Evolutionary conservation across 2,113 vertebrate species (phyloP), one percentile per base, ranked within the genome.

Genomic region (Campylorhamphus procurvoides): DNA sequence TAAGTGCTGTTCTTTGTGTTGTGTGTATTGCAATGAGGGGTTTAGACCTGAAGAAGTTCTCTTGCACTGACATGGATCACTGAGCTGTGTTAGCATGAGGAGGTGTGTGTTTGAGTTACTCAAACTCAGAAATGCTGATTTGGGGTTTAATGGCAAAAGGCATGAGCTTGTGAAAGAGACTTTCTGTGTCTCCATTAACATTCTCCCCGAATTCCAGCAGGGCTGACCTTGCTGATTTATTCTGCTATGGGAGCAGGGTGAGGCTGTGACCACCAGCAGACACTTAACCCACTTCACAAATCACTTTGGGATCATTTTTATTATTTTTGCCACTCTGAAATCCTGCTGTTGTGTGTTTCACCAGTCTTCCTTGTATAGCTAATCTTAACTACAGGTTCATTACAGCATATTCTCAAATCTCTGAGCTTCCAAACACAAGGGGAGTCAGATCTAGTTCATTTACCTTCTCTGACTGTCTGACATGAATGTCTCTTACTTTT

Each of bases 71-170:
- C 7, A 1, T 17, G 7, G 20, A 29, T 53, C 35, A 16, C 52
- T 59, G 62, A 78, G 31, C 46, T 27, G 17, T n/a, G 28, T 35
- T 23, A 39, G 44, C 39, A 29, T 60, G 44, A 58, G 22, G 29
- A 75, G 37, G 25, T 40, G 49, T 71, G 5, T 39, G 20, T 66
- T 46, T 62, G 64, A 91, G 18, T 62, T 44, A 13, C 52, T 33
- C 67, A 33, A 33, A 23, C 27, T 16, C 0, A 0, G 7, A 67
- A 62, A 27, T 27, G 37, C 28, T 47, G 49, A 5, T 47, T 28
- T 80, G 64, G 28, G 33, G 9, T 50, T 60, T 18, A 40, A 35
- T 25, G 46, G 35, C 46, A 64, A 19, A 77, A 77, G 37, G 17
- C 14, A 14, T 3, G 5, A 39, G 71, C 49, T 83, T 58, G 42